Evolutionary conservation across 2,888 invertebrate species (phyloP), one percentile per base, ranked within the genome.

Genomic region (Drosophila setosimentum): DNA sequence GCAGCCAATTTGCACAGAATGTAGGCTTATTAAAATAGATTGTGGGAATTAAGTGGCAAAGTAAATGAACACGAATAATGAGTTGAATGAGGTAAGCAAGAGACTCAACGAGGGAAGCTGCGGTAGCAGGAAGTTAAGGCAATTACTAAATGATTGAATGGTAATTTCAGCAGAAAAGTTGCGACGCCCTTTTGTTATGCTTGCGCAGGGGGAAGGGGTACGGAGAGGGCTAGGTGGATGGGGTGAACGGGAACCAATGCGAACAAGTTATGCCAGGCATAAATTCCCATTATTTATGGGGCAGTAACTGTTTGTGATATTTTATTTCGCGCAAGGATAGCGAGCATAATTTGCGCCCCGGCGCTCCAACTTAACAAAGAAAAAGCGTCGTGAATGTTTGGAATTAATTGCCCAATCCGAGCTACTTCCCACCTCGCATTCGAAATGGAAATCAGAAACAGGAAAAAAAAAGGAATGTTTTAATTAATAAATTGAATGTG

Each of bases 231-330:
- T n/a, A 24, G n/a, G 35, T 37, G n/a, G 32, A 35, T 0, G 21
- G 24, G 40, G 51, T 32, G 1, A 16, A 13, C n/a, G 54, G 27
- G 24, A 30, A 48, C 11, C 49, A 40, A 27, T 40, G 60, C 45
- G 57, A 53, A 68, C 68, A 73, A 68, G 70, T 78, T 81, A 68
- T 88, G 80, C 78, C 72, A 73, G 73, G 87, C 89, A 92, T 91
- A 92, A 92, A 92, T 92, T 92, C 89, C 87, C 87, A 92, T 92
- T 92, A 92, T 92, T 92, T 92, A 92, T 92, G 90, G 90, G 89
- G 86, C 86, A 89, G 84, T 87, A 82, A 86, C 92, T 92, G 92
- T 91, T 92, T 91, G 87, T 92, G 92, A 92, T 91, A 91, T 89
- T 92, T 92, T 86, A 91, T 90, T 90, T 91, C 80, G 91, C 87